Percentiles rank a stretch among this genome's conserved stretches.
Evolutionary conservation across 2,113 vertebrate genomes (phyloP).

Genomic region (Amphiprion ocellaris): DNA sequence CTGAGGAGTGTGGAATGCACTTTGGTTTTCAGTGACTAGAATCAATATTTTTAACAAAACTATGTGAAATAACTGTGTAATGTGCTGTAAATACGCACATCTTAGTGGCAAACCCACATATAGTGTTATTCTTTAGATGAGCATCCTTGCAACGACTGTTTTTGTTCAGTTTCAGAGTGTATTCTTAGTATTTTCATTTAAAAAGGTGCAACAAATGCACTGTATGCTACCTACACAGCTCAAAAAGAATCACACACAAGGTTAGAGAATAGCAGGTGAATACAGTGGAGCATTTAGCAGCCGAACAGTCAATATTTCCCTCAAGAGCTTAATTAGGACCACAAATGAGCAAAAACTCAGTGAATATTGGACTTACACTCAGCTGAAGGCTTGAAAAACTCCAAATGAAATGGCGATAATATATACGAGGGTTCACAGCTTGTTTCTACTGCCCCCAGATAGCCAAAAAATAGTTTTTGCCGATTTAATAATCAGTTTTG

Average conservation of each 20-base stretch:
- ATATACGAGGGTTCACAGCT: background rate
- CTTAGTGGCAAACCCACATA: too few relatives aligned
- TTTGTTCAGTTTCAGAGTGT: too few relatives aligned
- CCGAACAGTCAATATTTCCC: slow-evolving; percentile 2
- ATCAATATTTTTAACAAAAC: background rate
- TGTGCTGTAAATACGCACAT: too few relatives aligned
- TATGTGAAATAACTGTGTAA: too few relatives aligned
- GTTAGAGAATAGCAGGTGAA: background rate
- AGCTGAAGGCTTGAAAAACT: background rate
- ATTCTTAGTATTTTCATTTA: too few relatives aligned
- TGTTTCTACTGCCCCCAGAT: slow-evolving; percentile 1
- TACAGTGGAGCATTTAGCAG: background rate
- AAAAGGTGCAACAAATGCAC: too few relatives aligned
- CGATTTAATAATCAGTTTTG: background rate
- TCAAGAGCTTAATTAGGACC: background rate
- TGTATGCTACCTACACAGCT: background rate
- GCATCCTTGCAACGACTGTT: too few relatives aligned
- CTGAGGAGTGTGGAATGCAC: background rate
- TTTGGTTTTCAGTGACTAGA: background rate
- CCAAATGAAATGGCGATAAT: slow-evolving; percentile 9
- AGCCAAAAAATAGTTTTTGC: background rate
- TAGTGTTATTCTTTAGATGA: too few relatives aligned
- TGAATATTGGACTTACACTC: slow-evolving; percentile 3
- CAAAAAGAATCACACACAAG: background rate
- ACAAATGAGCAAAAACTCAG: background rate